A percentile compares a stretch with the other conserved stretches of the same genome.
phyloP scores from a whole-genome alignment of 2,797 vertebrate species.

The Xiphophorus birchmanni region DNA sequence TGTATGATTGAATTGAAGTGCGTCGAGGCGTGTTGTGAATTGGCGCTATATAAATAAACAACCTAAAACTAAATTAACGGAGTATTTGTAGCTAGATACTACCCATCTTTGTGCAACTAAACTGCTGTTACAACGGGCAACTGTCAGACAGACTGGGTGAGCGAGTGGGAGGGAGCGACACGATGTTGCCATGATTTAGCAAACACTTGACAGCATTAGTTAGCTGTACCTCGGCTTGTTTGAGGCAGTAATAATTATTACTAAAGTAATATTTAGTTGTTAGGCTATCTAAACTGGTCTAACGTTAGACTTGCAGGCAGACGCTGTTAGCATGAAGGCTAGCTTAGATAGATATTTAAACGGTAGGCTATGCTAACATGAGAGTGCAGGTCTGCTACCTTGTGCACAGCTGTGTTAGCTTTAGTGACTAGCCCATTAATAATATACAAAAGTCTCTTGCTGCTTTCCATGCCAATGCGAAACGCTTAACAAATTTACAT shows the following conservation, averaged over 20 bases:
- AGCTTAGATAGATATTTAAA: slow-evolving; percentile 20
- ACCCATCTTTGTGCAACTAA: not conserved
- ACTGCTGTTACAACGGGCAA: not conserved
- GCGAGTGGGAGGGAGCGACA: slow-evolving; percentile 48
- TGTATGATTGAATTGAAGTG: too few species aligned
- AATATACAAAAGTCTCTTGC: not conserved
- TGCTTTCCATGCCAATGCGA: not conserved
- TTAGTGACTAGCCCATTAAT: slow-evolving; percentile 8
- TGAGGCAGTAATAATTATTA: not conserved
- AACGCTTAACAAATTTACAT: not conserved
- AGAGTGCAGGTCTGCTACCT: slow-evolving; percentile 50
- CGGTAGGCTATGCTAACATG: slow-evolving; percentile 68
- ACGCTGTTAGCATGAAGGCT: slow-evolving; percentile 25
- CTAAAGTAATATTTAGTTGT: rapidly evolving
- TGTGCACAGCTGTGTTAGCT: slow-evolving; percentile 22
- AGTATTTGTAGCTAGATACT: not conserved
- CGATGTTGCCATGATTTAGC: slow-evolving; percentile 70
- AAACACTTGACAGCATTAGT: slow-evolving; percentile 57
- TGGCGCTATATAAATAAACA: not conserved
- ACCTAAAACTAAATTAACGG: not conserved
- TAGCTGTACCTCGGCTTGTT: slow-evolving; percentile 5
- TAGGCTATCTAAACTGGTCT: not conserved
- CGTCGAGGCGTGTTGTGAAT: not conserved
- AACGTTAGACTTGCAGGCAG: not conserved
- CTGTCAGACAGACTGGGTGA: slow-evolving; percentile 1